phyloP scores from a whole-genome alignment of 2,113 vertebrate species.

The Labeo catla region DNA sequence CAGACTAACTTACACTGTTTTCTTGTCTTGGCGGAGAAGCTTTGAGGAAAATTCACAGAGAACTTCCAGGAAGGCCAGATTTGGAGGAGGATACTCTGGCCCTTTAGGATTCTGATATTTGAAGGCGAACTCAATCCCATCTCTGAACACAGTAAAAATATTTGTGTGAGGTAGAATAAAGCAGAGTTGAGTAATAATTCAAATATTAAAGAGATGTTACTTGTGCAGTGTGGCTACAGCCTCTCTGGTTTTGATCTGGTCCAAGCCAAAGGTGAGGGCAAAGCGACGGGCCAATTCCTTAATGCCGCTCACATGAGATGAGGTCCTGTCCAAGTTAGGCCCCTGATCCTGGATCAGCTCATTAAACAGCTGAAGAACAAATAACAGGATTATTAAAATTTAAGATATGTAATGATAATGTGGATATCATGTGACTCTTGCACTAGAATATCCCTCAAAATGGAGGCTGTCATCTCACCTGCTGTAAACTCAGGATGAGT shows the following conservation, averaged over 20 bases:
- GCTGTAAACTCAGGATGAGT: conserved; percentile 96
- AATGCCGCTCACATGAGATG: conserved; percentile 94
- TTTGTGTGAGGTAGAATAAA: neutral
- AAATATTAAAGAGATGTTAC: conserved; percentile 73
- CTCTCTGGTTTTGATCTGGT: conserved; percentile 98
- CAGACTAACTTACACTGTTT: conserved; percentile 90
- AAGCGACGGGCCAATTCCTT: conserved; percentile 95
- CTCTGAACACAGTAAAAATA: conserved; percentile 71
- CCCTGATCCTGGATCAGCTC: conserved; percentile 97
- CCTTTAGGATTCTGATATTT: conserved; percentile 97
- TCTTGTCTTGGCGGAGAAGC: conserved; percentile 95
- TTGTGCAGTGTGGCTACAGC: conserved; percentile 97
- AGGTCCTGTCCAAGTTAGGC: conserved; percentile 93
- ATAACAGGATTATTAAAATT: neutral
- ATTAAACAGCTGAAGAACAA: conserved; percentile 86
- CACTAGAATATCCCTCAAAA: neutral
- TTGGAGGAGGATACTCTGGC: conserved; percentile 91
- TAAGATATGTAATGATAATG: neutral
- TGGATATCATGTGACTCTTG: neutral
- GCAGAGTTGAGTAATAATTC: neutral
- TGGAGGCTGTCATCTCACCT: conserved; percentile 73
- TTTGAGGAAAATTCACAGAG: conserved; percentile 98
- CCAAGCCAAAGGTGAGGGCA: conserved; percentile 95
- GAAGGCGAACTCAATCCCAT: conserved; percentile 98
- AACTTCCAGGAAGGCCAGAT: conserved; percentile 95